Percentiles rank a stretch among this genome's conserved stretches.
Evolutionary conservation across 2,888 invertebrate genomes (phyloP).

Genomic region (Mechanitis messenoides): DNA sequence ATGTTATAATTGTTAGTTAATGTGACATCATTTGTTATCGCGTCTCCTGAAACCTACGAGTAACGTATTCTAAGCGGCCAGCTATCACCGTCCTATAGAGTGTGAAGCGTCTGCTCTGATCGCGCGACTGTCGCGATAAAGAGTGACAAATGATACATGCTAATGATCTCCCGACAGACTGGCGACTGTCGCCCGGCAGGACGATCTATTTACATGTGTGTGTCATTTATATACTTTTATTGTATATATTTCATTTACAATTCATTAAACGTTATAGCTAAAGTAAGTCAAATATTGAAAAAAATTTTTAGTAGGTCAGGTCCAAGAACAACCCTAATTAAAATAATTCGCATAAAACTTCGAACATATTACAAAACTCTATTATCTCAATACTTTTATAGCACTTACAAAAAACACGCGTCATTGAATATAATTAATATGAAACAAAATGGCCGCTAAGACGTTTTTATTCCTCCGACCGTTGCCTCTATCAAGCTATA

Average conservation of each 20-base stretch:
- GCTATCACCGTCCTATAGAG: constrained; percentile 36
- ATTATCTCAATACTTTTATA: constrained; percentile 6
- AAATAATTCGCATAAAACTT: constrained; percentile 4
- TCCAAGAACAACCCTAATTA: neutral
- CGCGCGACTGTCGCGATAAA: constrained; percentile 51
- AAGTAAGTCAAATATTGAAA: neutral
- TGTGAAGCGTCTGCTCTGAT: constrained; percentile 43
- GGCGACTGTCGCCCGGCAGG: neutral
- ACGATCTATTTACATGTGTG: neutral
- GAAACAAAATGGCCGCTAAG: constrained; percentile 53
- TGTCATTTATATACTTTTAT: neutral
- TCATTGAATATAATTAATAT: constrained; percentile 61
- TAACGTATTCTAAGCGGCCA: constrained; percentile 18
- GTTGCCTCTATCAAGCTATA: constrained; percentile 65
- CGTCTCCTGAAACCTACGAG: no score
- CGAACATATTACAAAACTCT: constrained; percentile 8
- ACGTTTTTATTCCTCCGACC: constrained; percentile 46
- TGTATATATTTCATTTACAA: neutral
- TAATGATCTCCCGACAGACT: constrained; percentile 41
- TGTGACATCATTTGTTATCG: no score
- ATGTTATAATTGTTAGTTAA: no score
- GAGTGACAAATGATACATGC: constrained; percentile 52
- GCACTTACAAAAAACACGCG: constrained; percentile 32
- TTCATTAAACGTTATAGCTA: neutral
- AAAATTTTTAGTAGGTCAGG: neutral